Conservation (phyloP, 1,140 invertebrate genomes). For the Tribolium castaneum region DNA sequence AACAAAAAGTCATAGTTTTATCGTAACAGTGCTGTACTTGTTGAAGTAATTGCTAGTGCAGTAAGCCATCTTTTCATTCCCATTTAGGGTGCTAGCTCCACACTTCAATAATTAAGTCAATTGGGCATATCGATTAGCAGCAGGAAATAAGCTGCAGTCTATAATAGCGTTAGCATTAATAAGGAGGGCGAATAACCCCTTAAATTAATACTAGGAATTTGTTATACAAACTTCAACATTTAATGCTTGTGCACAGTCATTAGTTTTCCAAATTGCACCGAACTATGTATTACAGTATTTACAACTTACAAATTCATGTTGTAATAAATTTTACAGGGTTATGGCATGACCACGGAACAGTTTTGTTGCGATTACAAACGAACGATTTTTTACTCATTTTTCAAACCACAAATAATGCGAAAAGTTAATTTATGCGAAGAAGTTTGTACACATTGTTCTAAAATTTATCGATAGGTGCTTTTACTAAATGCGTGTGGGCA, state of each 20-base stretch:
- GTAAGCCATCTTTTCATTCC: neutral
- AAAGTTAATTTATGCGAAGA: too few species aligned
- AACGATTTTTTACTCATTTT: too few species aligned
- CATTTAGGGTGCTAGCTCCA: neutral
- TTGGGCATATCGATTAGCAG: neutral
- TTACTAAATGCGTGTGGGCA: too few species aligned
- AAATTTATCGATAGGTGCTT: too few species aligned
- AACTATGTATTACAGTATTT: slow-evolving; percentile 24
- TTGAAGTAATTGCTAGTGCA: neutral
- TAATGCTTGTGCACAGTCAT: slow-evolving; percentile 8
- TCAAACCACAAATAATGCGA: too few species aligned
- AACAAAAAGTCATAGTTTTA: neutral
- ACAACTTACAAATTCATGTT: neutral
- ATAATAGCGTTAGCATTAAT: neutral
- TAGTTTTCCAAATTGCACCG: slow-evolving; percentile 10
- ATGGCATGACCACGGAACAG: neutral
- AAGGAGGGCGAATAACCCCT: neutral
- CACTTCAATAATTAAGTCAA: neutral
- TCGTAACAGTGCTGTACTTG: too few species aligned
- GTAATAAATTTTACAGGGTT: neutral
- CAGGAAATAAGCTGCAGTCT: neutral
- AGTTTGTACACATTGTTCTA: too few species aligned
- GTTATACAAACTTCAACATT: slow-evolving; percentile 12
- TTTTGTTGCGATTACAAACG: neutral
- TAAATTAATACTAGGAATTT: slow-evolving; percentile 3